Evolutionary conservation across 1,140 invertebrate genomes (phyloP).

Genomic region (Panulirus ornatus): DNA sequence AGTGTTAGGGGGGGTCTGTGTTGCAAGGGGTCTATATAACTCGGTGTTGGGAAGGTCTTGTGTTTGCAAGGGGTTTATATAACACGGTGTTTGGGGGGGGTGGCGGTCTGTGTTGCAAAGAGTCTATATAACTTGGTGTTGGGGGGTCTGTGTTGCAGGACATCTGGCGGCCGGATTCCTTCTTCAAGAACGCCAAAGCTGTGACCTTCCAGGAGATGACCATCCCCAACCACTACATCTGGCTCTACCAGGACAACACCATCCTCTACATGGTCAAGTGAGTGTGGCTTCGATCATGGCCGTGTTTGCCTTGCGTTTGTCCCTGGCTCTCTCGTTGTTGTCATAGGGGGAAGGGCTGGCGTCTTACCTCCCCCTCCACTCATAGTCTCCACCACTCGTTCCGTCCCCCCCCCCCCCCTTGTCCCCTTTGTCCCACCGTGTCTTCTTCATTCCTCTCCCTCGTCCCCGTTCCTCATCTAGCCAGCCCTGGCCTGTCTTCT

Average conservation of each 20-base stretch:
- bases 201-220: conserved; percentile 96
- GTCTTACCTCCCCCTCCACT: too few relatives aligned
- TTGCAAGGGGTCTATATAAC: too few relatives aligned
- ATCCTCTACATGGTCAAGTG: conserved; percentile 79
- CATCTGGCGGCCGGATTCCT: conserved; percentile 89
- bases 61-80: too few relatives aligned
- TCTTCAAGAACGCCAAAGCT: conserved; percentile 85
- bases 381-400: too few relatives aligned
- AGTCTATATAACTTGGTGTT: too few relatives aligned
- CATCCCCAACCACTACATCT: conserved; percentile 88
- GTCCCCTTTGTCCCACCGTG: too few relatives aligned
- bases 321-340: too few relatives aligned
- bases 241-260: conserved; percentile 77
- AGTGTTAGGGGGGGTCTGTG: too few relatives aligned
- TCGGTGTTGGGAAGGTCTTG: too few relatives aligned
- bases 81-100: too few relatives aligned
- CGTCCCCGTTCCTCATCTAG: background rate
- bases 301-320: background rate
- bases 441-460: background rate
- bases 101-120: too few relatives aligned
- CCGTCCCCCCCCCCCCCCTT: background rate
- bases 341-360: too few relatives aligned
- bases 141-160: conserved; percentile 82
- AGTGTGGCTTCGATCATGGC: conserved; percentile 39
- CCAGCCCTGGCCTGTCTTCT: background rate